Evolutionary conservation across 2,888 invertebrate genomes (phyloP).

Genomic region (Cremastinae sp.): DNA sequence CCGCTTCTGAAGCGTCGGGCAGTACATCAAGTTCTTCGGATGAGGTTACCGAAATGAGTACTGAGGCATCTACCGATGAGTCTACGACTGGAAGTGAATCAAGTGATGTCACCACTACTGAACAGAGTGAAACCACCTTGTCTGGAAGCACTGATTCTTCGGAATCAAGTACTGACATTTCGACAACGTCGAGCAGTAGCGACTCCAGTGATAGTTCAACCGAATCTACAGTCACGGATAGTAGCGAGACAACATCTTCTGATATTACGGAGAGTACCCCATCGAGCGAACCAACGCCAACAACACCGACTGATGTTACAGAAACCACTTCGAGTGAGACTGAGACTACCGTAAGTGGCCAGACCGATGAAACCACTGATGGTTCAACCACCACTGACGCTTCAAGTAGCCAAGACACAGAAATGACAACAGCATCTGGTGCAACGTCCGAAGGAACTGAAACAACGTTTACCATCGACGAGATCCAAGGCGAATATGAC

Average conservation of each 20-base stretch:
- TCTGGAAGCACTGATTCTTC: slow-evolving; percentile 1
- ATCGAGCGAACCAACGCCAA: too few species aligned
- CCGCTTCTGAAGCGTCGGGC: slow-evolving; percentile 53
- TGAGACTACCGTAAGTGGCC: slow-evolving; percentile 38
- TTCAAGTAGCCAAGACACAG: neutral
- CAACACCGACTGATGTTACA: slow-evolving; percentile 61
- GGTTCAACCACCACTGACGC: slow-evolving; percentile 35
- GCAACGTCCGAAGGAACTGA: slow-evolving; percentile 7
- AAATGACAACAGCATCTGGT: slow-evolving; percentile 34
- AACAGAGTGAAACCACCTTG: slow-evolving; percentile 50
- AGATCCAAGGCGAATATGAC: slow-evolving; percentile 41
- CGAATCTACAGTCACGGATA: neutral
- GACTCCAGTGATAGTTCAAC: slow-evolving; percentile 56
- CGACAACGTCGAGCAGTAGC: slow-evolving; percentile 57
- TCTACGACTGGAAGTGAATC: slow-evolving; percentile 43
- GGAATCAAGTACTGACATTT: slow-evolving; percentile 41
- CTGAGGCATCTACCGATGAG: slow-evolving; percentile 43
- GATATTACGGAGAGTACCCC: slow-evolving; percentile 53
- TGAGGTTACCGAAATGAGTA: slow-evolving; percentile 30
- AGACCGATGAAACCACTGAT: slow-evolving; percentile 50
- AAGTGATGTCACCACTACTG: slow-evolving; percentile 28
- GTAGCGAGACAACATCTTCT: slow-evolving; percentile 19
- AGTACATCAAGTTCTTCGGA: slow-evolving; percentile 22
- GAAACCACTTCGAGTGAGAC: slow-evolving; percentile 58
- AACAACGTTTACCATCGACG: slow-evolving; percentile 33